Evolutionary conservation across 2,888 invertebrate species (phyloP).

Genomic region (Tenthredo amoena): DNA sequence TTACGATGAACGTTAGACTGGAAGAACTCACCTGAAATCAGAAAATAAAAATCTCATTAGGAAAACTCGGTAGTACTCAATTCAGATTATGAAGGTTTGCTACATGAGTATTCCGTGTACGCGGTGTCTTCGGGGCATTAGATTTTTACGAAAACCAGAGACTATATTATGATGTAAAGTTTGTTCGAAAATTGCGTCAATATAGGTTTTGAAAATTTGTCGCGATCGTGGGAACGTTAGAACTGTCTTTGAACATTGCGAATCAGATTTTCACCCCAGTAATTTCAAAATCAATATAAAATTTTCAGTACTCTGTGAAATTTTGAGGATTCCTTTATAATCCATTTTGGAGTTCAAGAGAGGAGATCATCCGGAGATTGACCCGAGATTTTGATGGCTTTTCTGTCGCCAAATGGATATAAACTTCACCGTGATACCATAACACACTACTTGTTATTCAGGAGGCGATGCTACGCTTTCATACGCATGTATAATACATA

Average conservation of each 20-base stretch:
- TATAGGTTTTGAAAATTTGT: too few species aligned
- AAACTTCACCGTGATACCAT: constrained; percentile 33
- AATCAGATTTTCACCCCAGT: too few species aligned
- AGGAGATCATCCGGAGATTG: constrained; percentile 6
- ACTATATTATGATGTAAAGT: background rate
- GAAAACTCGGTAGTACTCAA: background rate
- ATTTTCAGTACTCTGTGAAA: background rate
- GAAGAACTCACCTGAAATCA: constrained; percentile 48
- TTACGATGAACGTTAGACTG: background rate
- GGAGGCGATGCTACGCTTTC: constrained; percentile 15
- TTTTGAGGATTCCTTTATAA: background rate
- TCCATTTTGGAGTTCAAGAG: background rate
- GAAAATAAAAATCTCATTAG: background rate
- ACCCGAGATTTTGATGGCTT: constrained; percentile 14
- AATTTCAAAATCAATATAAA: too few species aligned
- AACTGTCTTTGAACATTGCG: too few species aligned
- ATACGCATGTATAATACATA: constrained; percentile 14
- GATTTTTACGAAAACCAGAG: background rate
- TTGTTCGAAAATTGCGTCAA: too few species aligned
- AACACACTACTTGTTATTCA: constrained; percentile 39
- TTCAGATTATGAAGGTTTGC: background rate
- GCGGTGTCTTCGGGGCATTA: background rate
- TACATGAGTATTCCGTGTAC: background rate
- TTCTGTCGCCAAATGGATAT: constrained; percentile 20
- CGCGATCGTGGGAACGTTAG: too few species aligned